Conservation (phyloP, 2,797 vertebrate species). For the Balearica regulorum region DNA sequence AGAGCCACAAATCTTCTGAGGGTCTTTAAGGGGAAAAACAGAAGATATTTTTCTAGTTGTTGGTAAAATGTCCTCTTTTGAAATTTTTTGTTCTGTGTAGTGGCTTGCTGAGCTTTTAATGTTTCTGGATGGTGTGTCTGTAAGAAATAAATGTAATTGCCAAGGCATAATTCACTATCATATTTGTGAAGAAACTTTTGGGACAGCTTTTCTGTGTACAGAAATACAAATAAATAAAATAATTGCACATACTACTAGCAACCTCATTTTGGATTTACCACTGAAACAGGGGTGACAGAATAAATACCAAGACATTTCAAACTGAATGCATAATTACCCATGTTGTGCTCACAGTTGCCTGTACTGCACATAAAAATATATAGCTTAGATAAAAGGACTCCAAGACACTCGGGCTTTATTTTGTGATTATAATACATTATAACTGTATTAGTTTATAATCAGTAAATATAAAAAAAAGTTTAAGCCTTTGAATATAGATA, state of each 20-base stretch:
- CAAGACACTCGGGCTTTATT: neutral
- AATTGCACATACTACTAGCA: neutral
- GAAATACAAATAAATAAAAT: neutral
- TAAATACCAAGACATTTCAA: neutral
- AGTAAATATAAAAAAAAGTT: neutral
- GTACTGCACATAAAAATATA: neutral
- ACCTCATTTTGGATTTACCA: neutral
- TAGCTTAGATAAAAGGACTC: neutral
- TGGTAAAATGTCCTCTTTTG: neutral
- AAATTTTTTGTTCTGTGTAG: neutral
- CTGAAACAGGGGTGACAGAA: neutral
- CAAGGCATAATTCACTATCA: neutral
- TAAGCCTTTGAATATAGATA: neutral
- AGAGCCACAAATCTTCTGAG: neutral
- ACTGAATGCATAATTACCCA: neutral
- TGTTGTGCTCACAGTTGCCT: neutral
- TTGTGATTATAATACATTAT: rapidly evolving
- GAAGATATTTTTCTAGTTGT: neutral
- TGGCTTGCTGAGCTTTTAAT: neutral
- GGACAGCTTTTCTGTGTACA: neutral
- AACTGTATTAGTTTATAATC: neutral
- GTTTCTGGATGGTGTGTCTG: neutral
- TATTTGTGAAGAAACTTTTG: neutral
- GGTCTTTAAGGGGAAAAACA: neutral
- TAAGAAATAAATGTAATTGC: neutral